phyloP scores from a whole-genome alignment of 2,797 vertebrate genomes.

The Lagorchestes hirsutus region DNA sequence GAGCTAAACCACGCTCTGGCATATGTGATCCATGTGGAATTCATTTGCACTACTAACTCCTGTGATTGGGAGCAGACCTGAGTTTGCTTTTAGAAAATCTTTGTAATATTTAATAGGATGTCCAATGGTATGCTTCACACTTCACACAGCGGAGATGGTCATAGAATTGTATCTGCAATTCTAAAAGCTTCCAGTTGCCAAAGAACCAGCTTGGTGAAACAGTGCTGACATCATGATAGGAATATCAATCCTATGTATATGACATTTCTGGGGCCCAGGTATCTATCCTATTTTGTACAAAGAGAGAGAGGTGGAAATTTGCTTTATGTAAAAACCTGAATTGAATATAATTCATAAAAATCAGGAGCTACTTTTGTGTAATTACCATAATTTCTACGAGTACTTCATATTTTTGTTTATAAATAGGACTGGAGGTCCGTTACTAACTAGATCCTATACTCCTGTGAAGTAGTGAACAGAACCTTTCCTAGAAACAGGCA shows the following conservation, averaged over 20 bases:
- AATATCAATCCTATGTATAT: neutral
- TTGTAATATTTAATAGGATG: conserved; percentile 36
- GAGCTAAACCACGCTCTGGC: fast-evolving
- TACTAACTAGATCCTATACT: conserved; percentile 14
- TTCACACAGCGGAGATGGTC: neutral
- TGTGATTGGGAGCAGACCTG: conserved; percentile 31
- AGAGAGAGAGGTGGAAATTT: neutral
- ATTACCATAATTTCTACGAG: neutral
- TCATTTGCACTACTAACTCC: conserved; percentile 50
- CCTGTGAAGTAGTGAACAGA: neutral
- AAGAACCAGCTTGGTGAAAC: conserved; percentile 2
- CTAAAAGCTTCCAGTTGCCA: conserved; percentile 33
- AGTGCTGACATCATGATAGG: neutral
- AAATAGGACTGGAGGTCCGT: neutral
- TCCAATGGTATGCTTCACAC: conserved; percentile 20
- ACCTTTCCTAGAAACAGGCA: neutral
- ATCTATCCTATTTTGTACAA: conserved; percentile 23
- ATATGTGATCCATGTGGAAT: conserved; percentile 63
- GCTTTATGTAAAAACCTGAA: neutral
- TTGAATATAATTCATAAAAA: conserved; percentile 1
- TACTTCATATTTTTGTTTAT: neutral
- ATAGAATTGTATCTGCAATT: conserved; percentile 29
- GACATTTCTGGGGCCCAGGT: conserved; percentile 7
- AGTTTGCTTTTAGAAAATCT: conserved; percentile 50
- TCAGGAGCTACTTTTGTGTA: neutral